Conservation (phyloP, 2,888 invertebrate genomes). For the Phaonia tiefii region DNA sequence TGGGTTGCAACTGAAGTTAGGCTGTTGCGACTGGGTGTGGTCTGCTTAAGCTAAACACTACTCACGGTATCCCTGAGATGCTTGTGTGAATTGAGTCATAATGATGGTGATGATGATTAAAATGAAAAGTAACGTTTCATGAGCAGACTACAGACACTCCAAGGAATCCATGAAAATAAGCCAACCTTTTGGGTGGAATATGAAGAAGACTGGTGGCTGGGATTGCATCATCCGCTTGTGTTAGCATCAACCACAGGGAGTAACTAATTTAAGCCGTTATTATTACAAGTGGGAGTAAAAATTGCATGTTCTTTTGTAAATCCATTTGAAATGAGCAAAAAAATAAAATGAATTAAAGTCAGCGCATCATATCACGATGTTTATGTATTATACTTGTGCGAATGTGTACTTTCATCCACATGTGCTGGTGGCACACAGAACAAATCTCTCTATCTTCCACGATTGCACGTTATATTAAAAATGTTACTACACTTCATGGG, state of each 20-base stretch:
- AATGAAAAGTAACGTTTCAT: too few relatives aligned
- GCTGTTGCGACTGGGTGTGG: background rate
- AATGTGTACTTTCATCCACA: too few relatives aligned
- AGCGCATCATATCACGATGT: too few relatives aligned
- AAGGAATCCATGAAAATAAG: too few relatives aligned
- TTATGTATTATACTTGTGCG: background rate
- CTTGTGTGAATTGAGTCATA: conserved; percentile 52
- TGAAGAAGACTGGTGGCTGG: too few relatives aligned
- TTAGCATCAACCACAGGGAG: background rate
- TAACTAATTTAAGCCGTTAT: background rate
- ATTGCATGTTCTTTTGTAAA: background rate
- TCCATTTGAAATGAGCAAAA: background rate
- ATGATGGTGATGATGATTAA: conserved; percentile 33
- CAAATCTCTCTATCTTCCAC: too few relatives aligned
- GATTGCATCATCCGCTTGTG: background rate
- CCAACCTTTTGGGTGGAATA: too few relatives aligned
- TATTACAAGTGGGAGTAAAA: background rate
- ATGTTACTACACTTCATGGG: too few relatives aligned
- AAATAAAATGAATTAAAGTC: conserved; percentile 1
- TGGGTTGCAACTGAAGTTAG: too few relatives aligned
- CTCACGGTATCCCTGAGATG: background rate
- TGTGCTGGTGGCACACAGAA: too few relatives aligned
- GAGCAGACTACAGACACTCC: too few relatives aligned
- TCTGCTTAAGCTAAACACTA: background rate
- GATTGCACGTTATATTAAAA: too few relatives aligned